Base-by-base conservation (phyloP, 2,797 vertebrate species). In the Chloroceryle inda region DNA sequence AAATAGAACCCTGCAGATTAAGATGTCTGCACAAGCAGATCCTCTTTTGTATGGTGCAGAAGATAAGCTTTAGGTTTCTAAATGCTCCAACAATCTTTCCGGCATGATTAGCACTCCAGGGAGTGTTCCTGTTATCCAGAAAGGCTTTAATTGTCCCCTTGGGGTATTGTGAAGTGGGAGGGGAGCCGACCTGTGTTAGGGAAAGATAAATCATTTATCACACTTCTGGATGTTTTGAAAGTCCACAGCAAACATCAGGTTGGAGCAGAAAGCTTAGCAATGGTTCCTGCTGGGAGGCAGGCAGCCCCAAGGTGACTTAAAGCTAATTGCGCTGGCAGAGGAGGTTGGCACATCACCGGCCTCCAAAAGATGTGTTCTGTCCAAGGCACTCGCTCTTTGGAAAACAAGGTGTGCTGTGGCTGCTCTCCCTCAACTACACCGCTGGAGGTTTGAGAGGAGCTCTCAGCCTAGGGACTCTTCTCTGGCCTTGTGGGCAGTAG, bases 1-100 rank as follows among this genome's bases (percentile, higher is more conserved):
- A 72, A 91, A 94, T 89, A 94, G 87, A 91, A 94, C 82, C 63
- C 86, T 82, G 68, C 24, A 68, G 95, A 94, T 96, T 95, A 96
- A 62, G 59, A 50, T 76, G 77, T 92, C 95, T 95, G 64, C 75
- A 82, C 88, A 78, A 93, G 88, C 74, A 92, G 74, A 91, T 90
- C 81, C 47, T 50, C 81, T 83, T 95, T 88, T 90, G 80, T 95
- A 40, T 31, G 33, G 69, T 5, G 4, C 66, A 78, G 67, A 75
- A 94, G 94, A 96, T 96, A 97, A 96, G 59, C 69, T 88, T 81
- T 63, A 35, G 59, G 16, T 72, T 92, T 94, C 79, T 67, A 79
- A 94, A 89, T 49, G 71, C 73, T 84, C 58, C 40, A 68, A 66
- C 89, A 84, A 73, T 93, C 94, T 71, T 82, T 58, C 71, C 2